Conservation (phyloP, 2,113 vertebrate species). For the Podarcis cretensis region DNA sequence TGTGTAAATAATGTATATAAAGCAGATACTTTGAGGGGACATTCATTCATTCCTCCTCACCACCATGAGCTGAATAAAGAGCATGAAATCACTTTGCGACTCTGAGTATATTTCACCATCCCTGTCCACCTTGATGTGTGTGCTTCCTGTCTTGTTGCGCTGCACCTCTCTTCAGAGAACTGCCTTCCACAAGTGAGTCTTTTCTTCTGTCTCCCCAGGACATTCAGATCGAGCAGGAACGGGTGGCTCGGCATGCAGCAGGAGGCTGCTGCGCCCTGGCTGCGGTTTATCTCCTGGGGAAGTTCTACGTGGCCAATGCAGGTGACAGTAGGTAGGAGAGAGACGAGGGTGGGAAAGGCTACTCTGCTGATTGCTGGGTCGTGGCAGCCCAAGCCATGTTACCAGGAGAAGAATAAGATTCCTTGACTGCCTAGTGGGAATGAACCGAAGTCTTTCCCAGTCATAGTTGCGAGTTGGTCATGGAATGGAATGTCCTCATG, state of each 20-base stretch:
- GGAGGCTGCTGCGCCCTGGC: conserved; percentile 96
- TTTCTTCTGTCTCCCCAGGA: conserved; percentile 79
- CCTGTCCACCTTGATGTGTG: background rate
- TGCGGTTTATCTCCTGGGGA: conserved; percentile 90
- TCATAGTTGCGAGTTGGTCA: background rate
- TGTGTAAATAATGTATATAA: too few relatives aligned
- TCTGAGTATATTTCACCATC: background rate
- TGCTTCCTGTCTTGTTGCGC: background rate
- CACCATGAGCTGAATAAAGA: too few relatives aligned
- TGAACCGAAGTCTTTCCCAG: background rate
- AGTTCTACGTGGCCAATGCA: conserved; percentile 95
- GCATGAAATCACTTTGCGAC: too few relatives aligned
- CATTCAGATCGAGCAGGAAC: conserved; percentile 89
- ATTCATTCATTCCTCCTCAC: too few relatives aligned
- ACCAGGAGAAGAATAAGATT: background rate
- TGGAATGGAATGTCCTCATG: background rate
- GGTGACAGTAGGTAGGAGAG: conserved; percentile 93
- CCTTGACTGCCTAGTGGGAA: background rate
- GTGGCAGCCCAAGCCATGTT: too few relatives aligned
- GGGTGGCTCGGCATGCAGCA: conserved; percentile 79
- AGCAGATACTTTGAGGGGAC: too few relatives aligned
- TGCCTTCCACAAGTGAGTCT: background rate
- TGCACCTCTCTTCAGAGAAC: background rate
- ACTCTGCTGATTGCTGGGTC: background rate
- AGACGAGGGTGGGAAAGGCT: fast-evolving